Percentiles rank a stretch among this genome's conserved stretches.
Evolutionary conservation across 2,113 vertebrate genomes (phyloP).

Genomic region (Morone saxatilis): DNA sequence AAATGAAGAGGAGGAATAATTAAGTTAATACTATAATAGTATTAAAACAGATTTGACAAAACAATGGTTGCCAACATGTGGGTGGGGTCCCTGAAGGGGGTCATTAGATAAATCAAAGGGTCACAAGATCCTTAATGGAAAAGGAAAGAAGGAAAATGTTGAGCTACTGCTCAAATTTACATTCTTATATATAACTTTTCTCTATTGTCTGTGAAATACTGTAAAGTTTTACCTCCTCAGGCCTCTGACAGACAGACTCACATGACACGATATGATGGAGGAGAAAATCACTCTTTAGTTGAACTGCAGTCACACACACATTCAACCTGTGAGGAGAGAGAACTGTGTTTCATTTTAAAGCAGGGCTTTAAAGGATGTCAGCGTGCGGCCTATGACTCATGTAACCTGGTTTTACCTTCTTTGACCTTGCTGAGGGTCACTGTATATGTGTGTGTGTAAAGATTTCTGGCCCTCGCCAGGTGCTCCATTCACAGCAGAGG

Average conservation of each 20-base stretch:
- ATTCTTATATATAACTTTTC: background rate
- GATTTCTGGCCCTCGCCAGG: slow-evolving; percentile 31
- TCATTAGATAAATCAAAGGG: background rate
- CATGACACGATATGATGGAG: background rate
- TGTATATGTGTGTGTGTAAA: background rate
- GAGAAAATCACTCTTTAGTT: background rate
- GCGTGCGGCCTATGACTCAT: slow-evolving; percentile 1
- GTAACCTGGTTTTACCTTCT: slow-evolving; percentile 12
- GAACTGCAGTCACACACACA: background rate
- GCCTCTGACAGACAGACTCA: background rate
- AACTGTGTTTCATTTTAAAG: background rate
- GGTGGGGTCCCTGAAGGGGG: too few species aligned
- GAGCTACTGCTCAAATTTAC: too few species aligned
- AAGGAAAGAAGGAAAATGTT: background rate
- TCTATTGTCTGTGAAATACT: background rate
- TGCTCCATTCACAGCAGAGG: slow-evolving; percentile 47
- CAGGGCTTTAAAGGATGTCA: background rate
- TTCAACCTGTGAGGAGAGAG: background rate
- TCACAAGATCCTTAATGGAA: background rate
- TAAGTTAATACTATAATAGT: too few species aligned
- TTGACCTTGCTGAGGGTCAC: slow-evolving; percentile 37
- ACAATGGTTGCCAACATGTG: background rate
- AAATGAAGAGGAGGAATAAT: background rate
- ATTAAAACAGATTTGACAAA: background rate
- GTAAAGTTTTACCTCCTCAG: background rate